Conservation (phyloP, 1,140 invertebrate genomes). For the Pollicipes pollicipes region DNA sequence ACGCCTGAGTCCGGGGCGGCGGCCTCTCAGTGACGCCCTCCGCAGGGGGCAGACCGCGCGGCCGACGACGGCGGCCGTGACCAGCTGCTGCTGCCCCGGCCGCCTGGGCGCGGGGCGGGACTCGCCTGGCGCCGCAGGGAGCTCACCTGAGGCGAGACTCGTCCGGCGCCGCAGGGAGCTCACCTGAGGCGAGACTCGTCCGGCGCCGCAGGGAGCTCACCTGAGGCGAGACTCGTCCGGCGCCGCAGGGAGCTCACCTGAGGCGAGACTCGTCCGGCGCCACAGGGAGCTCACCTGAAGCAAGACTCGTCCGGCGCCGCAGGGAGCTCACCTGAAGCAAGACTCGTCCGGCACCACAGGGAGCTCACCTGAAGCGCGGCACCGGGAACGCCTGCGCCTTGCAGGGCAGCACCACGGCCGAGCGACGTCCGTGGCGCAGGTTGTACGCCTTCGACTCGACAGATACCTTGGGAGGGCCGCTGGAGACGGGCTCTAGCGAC, state of each 20-base stretch:
- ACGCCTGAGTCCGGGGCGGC: too few relatives aligned
- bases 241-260: conserved; percentile 15
- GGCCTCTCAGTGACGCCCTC: too few relatives aligned
- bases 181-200: conserved; percentile 21
- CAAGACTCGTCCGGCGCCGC: too few relatives aligned
- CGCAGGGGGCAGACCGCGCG: too few relatives aligned
- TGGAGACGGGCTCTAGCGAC: too few relatives aligned
- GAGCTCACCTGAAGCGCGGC: conserved; percentile 19
- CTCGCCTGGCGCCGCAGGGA: too few relatives aligned
- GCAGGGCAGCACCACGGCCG: conserved; percentile 1
- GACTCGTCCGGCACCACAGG: background rate
- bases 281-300: conserved; percentile 17
- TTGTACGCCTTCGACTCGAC: background rate
- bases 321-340: conserved; percentile 19
- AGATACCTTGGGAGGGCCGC: conserved; percentile 5
- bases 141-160: conserved; percentile 20
- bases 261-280: too few relatives aligned
- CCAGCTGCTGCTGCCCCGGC: background rate
- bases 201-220: conserved; percentile 12
- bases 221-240: too few relatives aligned
- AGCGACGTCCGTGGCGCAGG: background rate
- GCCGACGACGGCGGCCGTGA: background rate
- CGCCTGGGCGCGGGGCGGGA: background rate
- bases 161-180: background rate
- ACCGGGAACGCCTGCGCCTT: too few relatives aligned